A percentile compares a stretch with the other conserved stretches of the same genome.
Conservation (phyloP, 2,797 vertebrate genomes). For the Pseudopleuronectes americanus region DNA sequence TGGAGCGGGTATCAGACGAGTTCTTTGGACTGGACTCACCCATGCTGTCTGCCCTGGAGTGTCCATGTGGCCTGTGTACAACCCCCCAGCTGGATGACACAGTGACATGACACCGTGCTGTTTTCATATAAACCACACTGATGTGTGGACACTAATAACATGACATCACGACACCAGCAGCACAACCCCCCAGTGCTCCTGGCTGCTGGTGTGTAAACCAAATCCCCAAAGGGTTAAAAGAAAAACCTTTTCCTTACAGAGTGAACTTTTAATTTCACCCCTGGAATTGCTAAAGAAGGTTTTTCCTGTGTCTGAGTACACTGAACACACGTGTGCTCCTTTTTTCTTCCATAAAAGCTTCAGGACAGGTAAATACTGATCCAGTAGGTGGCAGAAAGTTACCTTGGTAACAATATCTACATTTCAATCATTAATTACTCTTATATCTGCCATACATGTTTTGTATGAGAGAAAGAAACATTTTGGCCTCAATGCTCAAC, state of each 20-base stretch:
- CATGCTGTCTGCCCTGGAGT: constrained; percentile 11
- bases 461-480: background rate
- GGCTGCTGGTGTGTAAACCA: constrained; percentile 34
- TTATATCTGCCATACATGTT: background rate
- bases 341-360: constrained; percentile 2
- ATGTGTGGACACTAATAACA: constrained; percentile 8
- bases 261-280: background rate
- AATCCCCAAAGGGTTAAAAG: constrained; percentile 16
- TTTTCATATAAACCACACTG: background rate
- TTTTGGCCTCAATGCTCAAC: background rate
- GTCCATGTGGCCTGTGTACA: constrained; percentile 5
- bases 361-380: constrained; percentile 52
- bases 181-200: constrained; percentile 12
- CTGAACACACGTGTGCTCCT: background rate
- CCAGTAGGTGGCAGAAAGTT: constrained; percentile 78
- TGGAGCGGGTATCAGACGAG: too few species aligned
- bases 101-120: background rate
- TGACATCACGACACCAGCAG: constrained; percentile 24
- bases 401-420: constrained; percentile 48
- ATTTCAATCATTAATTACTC: constrained; percentile 27
- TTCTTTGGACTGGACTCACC: constrained; percentile 10
- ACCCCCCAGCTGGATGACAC: constrained; percentile 18
- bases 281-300: background rate
- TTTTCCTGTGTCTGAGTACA: constrained; percentile 1
- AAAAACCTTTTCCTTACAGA: background rate